These are phyloP conservation scores for Dissostichus mawsoni DNA, from an alignment of 2,113 vertebrate genomes.

Conservation along the genomic window DNA sequence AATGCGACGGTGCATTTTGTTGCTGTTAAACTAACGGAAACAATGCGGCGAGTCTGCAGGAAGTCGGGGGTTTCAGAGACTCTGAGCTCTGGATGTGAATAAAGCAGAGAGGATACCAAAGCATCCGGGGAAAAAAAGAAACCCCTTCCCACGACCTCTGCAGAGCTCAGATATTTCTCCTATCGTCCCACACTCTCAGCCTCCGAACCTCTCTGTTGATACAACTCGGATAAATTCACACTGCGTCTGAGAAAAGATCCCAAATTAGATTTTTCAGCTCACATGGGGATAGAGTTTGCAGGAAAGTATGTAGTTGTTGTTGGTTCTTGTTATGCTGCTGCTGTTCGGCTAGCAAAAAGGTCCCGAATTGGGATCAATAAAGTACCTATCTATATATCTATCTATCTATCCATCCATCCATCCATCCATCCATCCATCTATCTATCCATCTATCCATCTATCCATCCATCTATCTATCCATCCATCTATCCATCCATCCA, in stretches of 20 bases:
- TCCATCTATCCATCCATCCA: no score
- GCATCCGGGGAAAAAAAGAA: neutral
- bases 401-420: no score
- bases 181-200: constrained; percentile 27
- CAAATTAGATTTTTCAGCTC: neutral
- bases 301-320: neutral
- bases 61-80: constrained; percentile 49
- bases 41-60: constrained; percentile 53
- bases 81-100: neutral
- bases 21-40: constrained; percentile 55
- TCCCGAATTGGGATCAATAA: no score
- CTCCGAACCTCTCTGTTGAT: constrained; percentile 34
- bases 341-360: no score
- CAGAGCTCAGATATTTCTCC: constrained; percentile 12
- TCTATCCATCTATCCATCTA: no score
- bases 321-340: no score
- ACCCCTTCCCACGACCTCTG: constrained; percentile 67
- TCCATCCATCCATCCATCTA: no score
- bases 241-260: neutral
- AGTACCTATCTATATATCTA: no score
- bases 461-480: no score
- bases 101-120: constrained; percentile 10
- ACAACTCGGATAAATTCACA: neutral
- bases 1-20: constrained; percentile 15
- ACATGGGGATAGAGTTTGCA: neutral